Evolutionary conservation across 1,140 invertebrate species (phyloP), one percentile per base, ranked within the genome.

Genomic region (Olivierus martensii): DNA sequence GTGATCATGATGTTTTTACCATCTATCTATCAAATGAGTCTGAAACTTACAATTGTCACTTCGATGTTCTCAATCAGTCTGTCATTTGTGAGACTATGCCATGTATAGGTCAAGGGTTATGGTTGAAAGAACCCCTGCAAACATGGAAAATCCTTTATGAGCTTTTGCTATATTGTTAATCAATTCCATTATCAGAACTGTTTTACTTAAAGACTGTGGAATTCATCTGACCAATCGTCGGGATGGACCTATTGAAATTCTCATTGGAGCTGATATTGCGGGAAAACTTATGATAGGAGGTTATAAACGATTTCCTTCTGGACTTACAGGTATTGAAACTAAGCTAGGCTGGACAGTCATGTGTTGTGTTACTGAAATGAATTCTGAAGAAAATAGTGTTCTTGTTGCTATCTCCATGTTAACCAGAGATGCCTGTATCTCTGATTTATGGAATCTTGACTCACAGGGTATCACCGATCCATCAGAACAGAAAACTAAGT

Each of bases 381-480:
- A 17, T 17, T n/a, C 36, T 12, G 4, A 7, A 14, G 14, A 46
- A 5, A 47, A 34, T 37, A 15, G 44, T 15, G 17, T 15, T 12
- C n/a, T 53, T 3, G 17, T 46, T 9, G 53, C 55, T 3, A 53
- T 55, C n/a, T 53, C 57, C 2, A 57, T 65, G 54, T 58, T 64
- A 35, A 22, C 52, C 1, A 47, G 28, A 9, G 41, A 57, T 7
- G 49, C 53, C 1, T 38, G 57, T 12, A 47, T 68, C 19, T 48
- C 54, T 0, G 61, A 69, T 35, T 60, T 72, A n/a, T 71, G 69
- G 66, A 43, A 42, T 12, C 52, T 71, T 21, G 69, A 71, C 45
- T 57, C 60, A 17, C 19, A 70, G 4, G 68, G 67, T 22, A 69
- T 71, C 37, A 42, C 7, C 10, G 66, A 71, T 53, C 65, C 66